phyloP scores from a whole-genome alignment of 2,888 invertebrate species.

The Cryptosula pallasiana region DNA sequence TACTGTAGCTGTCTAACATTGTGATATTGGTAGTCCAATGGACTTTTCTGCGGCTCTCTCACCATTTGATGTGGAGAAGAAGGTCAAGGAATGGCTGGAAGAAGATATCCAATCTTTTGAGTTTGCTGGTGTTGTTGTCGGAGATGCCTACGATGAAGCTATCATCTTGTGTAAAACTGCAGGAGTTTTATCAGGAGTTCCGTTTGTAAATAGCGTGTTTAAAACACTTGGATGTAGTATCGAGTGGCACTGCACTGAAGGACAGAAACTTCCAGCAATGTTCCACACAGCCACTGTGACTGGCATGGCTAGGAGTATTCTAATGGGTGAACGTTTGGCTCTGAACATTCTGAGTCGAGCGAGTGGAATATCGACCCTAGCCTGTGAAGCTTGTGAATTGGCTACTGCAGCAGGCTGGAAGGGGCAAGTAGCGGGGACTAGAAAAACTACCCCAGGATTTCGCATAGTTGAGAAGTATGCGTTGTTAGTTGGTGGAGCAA shows the following conservation, averaged over 20 bases:
- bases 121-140: conserved; percentile 50
- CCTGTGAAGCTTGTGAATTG: conserved; percentile 34
- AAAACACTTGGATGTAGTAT: conserved; percentile 48
- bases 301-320: conserved; percentile 48
- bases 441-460: conserved; percentile 56
- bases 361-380: conserved; percentile 52
- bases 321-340: conserved; percentile 53
- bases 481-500: conserved; percentile 51
- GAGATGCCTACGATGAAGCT: conserved; percentile 44
- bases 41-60: conserved; percentile 37
- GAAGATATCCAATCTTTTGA: conserved; percentile 51
- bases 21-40: too few relatives aligned
- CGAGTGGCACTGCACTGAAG: conserved; percentile 47
- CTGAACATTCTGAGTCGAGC: conserved; percentile 52
- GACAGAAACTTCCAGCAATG: conserved; percentile 36
- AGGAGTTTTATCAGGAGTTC: conserved; percentile 52
- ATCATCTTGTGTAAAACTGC: conserved; percentile 42
- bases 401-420: conserved; percentile 42
- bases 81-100: conserved; percentile 45
- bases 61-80: conserved; percentile 40
- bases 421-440: conserved; percentile 53
- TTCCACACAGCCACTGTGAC: conserved; percentile 43
- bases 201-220: conserved; percentile 54
- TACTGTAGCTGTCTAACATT: too few relatives aligned
- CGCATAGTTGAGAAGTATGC: conserved; percentile 55